Conservation (phyloP, 23 tunicate species). For the Clavelina lepadiformis region DNA sequence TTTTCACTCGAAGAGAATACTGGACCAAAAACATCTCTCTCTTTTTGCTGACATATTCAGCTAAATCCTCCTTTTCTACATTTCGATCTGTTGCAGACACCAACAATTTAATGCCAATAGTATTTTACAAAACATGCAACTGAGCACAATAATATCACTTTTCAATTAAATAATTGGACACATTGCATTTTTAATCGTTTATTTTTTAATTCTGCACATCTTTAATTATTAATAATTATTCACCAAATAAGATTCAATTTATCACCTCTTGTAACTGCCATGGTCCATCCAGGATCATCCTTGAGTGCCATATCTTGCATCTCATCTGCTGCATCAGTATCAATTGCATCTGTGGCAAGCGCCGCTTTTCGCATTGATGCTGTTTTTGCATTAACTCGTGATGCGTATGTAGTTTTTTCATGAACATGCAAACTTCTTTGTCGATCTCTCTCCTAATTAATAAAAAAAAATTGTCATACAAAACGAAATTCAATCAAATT, state of each 20-base stretch:
- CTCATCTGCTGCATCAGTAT: slow-evolving; percentile 19
- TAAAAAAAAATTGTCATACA: too few species aligned
- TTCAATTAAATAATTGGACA: too few species aligned
- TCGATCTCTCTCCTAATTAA: slow-evolving; percentile 57
- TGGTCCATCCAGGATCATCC: slow-evolving; percentile 89
- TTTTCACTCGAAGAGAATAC: slow-evolving; percentile 85
- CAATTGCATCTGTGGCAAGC: slow-evolving; percentile 50
- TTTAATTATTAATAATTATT: too few species aligned
- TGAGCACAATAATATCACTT: too few species aligned
- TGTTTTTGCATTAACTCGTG: slow-evolving; percentile 71
- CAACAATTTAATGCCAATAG: too few species aligned
- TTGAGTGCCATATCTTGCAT: slow-evolving; percentile 40
- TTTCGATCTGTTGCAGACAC: slow-evolving; percentile 56
- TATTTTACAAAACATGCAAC: too few species aligned
- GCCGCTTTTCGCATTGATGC: slow-evolving; percentile 85
- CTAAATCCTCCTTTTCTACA: slow-evolving; percentile 79
- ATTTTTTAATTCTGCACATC: too few species aligned
- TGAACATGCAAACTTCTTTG: slow-evolving; percentile 51
- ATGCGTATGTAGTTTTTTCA: slow-evolving; percentile 82
- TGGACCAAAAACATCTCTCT: slow-evolving; percentile 94
- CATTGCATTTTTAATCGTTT: too few species aligned
- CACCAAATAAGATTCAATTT: neutral
- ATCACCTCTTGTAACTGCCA: slow-evolving; percentile 87
- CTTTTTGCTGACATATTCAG: slow-evolving; percentile 85
- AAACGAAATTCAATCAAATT: too few species aligned